Conservation (phyloP, 2,888 invertebrate species). For the Hesperia comma region DNA sequence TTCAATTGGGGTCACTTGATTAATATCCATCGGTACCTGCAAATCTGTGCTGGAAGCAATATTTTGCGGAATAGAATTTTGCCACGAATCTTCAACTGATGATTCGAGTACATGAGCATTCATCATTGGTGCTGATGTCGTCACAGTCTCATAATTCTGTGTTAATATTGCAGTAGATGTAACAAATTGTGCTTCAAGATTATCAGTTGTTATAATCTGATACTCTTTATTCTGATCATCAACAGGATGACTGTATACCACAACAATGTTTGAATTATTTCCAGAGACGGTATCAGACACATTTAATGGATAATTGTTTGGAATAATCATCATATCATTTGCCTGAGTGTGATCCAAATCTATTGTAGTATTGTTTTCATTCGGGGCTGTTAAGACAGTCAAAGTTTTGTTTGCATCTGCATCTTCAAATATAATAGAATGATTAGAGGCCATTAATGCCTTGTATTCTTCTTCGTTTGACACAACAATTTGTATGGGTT, state of each 20-base stretch:
- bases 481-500: constrained; percentile 78
- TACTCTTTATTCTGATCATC: constrained; percentile 83
- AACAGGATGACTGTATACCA: constrained; percentile 85
- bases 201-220: constrained; percentile 71
- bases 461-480: constrained; percentile 81
- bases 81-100: constrained; percentile 65
- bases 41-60: constrained; percentile 43
- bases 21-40: constrained; percentile 35
- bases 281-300: constrained; percentile 73
- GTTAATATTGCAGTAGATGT: constrained; percentile 71
- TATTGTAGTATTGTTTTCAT: constrained; percentile 58
- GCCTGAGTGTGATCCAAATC: constrained; percentile 80
- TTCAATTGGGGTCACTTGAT: constrained; percentile 20
- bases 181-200: constrained; percentile 68
- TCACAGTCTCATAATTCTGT: constrained; percentile 72
- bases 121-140: constrained; percentile 75
- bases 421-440: constrained; percentile 76
- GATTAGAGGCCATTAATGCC: constrained; percentile 72
- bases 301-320: constrained; percentile 84
- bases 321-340: constrained; percentile 86
- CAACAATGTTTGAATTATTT: constrained; percentile 86
- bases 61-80: constrained; percentile 54
- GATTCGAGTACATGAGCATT: constrained; percentile 67
- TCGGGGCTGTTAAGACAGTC: constrained; percentile 66
- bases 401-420: constrained; percentile 67